Evolutionary conservation across 2,797 vertebrate species (phyloP), one percentile per base, ranked within the genome.

Genomic region (Toxotes lorentzi): DNA sequence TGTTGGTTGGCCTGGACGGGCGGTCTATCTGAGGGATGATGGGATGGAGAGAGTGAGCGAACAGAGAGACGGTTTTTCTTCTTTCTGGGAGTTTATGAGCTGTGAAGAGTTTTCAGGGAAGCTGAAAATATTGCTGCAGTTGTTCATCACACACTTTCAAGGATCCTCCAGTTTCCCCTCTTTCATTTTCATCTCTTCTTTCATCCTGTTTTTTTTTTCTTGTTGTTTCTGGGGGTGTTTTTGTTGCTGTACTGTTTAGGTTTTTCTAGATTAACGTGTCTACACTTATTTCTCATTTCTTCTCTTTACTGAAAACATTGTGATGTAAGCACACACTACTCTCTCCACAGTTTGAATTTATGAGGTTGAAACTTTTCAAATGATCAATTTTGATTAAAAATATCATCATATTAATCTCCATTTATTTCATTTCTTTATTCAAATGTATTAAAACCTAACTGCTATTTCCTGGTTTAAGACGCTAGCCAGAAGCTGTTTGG

Each of bases 101-200:
- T 84, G 67, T 93, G 91, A 89, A 84, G 78, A 86, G 81, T 89
- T 88, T 91, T 88, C 73, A 68, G 79, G 77, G 81, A 81, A 77
- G 76, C 82, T 74, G 78, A 85, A 82, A 79, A 74, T 80, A 79
- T 64, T n/a, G 70, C 84, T 82, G 83, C 88, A 76, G 79, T 88
- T 85, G 82, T 93, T 89, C 87, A 92, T 92, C 91, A 92, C 78
- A 62, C 81, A 82, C 74, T 82, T 79, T 89, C 86, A 87, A 91
- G 87, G 89, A 89, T 89, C 82, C 61, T 76, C 59, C 34, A 0
- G 12, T 57, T 54, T 56, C 38, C 45, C 11, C 53, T 66, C 71
- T 40, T 61, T 78, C 53, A 54, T 73, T 70, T 73, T 41, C 70
- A 51, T 59, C 76, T 58, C 59, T 38, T 41, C 60, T 30, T 27